Evolutionary conservation across 1,140 invertebrate genomes (phyloP).

Genomic region (Drosophila kikkawai): DNA sequence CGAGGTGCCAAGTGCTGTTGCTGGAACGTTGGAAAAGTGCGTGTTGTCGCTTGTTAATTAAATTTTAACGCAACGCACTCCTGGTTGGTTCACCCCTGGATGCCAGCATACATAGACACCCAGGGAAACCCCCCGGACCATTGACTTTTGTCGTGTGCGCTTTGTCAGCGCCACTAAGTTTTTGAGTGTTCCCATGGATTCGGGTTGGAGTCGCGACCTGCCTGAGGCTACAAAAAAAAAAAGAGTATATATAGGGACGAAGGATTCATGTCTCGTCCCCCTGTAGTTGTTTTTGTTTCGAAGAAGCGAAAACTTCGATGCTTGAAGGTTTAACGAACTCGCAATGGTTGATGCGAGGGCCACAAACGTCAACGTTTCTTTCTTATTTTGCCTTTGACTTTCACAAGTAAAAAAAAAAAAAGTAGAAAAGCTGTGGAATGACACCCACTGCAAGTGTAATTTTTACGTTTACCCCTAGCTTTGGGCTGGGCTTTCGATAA

Average conservation of each 20-base stretch:
- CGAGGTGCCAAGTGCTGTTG: slow-evolving; percentile 9
- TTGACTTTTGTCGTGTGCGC: slow-evolving; percentile 62
- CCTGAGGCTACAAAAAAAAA: slow-evolving; percentile 21
- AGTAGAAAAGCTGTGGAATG: slow-evolving; percentile 4
- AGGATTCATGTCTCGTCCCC: slow-evolving; percentile 35
- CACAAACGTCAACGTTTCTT: slow-evolving; percentile 65
- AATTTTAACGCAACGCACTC: slow-evolving; percentile 71
- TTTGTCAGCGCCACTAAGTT: slow-evolving; percentile 55
- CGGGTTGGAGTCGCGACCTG: slow-evolving; percentile 54
- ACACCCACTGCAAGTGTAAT: slow-evolving; percentile 56
- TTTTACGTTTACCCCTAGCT: slow-evolving; percentile 74
- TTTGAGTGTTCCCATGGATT: slow-evolving; percentile 59
- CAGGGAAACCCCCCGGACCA: slow-evolving; percentile 29
- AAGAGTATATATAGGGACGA: slow-evolving; percentile 1
- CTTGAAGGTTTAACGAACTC: slow-evolving; percentile 82
- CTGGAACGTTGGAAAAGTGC: slow-evolving; percentile 31
- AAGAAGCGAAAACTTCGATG: slow-evolving; percentile 79
- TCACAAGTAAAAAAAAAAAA: slow-evolving; percentile 33
- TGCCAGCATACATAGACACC: slow-evolving; percentile 2
- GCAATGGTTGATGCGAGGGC: slow-evolving; percentile 38
- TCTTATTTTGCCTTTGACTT: slow-evolving; percentile 52
- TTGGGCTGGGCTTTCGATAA: slow-evolving; percentile 22
- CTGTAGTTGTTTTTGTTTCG: slow-evolving; percentile 55
- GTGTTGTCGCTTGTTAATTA: slow-evolving; percentile 58
- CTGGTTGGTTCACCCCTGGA: slow-evolving; percentile 28